Evolutionary conservation across 1,140 invertebrate genomes (phyloP).

Genomic region (Formica selysi): DNA sequence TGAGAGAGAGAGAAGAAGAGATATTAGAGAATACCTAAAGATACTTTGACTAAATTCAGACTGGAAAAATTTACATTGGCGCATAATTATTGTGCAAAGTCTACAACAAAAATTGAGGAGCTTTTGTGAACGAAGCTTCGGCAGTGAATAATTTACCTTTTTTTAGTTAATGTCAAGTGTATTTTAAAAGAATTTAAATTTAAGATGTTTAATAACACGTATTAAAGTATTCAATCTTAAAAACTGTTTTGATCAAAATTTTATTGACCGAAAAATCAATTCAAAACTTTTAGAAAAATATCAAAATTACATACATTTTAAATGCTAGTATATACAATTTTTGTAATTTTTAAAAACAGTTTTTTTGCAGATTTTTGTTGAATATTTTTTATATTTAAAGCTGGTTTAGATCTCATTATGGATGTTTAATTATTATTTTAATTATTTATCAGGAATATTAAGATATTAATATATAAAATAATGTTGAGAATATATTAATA

Average conservation of each 20-base stretch:
- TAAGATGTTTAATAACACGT: background rate
- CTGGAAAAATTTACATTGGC: background rate
- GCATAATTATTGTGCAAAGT: background rate
- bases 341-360: background rate
- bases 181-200: background rate
- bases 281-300: background rate
- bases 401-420: background rate
- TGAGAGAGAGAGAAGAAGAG: background rate
- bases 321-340: background rate
- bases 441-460: background rate
- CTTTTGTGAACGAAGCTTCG: background rate
- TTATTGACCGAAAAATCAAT: background rate
- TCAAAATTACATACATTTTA: background rate
- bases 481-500: too few species aligned
- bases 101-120: background rate
- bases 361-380: background rate
- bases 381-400: background rate
- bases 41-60: background rate
- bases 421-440: background rate
- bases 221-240: background rate
- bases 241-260: background rate
- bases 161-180: background rate
- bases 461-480: too few species aligned
- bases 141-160: background rate
- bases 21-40: background rate